Conservation (phyloP, 2,888 invertebrate genomes). For the Harpalus rufipes region DNA sequence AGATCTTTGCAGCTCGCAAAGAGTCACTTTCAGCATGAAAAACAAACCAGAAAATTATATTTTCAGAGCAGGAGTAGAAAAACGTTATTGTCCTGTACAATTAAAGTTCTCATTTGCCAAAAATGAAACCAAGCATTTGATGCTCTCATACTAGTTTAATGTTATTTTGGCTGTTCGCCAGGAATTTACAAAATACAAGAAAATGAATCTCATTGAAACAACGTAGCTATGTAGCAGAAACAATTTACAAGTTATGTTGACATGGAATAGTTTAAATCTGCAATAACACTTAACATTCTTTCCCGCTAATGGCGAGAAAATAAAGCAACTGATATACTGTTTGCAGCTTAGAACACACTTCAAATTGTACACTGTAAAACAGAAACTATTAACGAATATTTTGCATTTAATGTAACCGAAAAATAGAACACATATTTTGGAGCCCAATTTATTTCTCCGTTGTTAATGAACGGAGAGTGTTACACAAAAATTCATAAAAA, state of each 20-base stretch:
- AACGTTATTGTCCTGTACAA: conserved; percentile 19
- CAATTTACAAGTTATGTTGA: conserved; percentile 26
- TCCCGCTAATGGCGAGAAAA: conserved; percentile 6
- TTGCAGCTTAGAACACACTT: not conserved
- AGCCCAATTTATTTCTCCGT: no score
- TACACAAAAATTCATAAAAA: no score
- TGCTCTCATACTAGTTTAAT: conserved; percentile 7
- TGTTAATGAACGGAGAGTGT: no score
- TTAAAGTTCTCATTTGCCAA: conserved; percentile 19
- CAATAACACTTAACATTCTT: conserved; percentile 33
- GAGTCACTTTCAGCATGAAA: no score
- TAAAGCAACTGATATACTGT: not conserved
- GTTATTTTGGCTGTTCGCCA: conserved; percentile 5
- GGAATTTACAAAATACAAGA: conserved; percentile 26
- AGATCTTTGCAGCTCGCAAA: no score
- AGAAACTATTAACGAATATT: not conserved
- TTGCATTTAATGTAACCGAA: not conserved
- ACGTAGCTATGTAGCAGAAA: conserved; percentile 4
- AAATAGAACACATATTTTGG: not conserved
- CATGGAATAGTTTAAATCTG: conserved; percentile 23
- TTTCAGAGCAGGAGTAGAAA: not conserved
- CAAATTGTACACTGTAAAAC: not conserved
- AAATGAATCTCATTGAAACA: conserved; percentile 43
- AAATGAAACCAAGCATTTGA: conserved; percentile 39
- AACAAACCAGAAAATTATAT: no score